Base-by-base conservation (phyloP, 2,797 vertebrate species). In the Hippocampus kuda region DNA sequence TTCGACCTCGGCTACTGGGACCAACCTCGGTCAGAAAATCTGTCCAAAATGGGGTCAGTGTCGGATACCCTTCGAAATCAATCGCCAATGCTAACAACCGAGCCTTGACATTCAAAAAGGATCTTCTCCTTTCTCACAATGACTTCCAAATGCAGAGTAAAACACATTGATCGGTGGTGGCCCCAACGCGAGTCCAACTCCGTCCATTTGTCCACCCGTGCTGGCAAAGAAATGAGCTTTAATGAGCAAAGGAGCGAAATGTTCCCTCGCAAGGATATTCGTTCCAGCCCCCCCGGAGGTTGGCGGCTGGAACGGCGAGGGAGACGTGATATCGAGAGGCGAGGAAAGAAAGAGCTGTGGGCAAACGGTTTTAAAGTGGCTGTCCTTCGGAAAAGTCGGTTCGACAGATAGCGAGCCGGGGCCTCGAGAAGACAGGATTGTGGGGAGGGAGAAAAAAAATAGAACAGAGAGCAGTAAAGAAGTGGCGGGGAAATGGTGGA, bases 311-410 rank as follows among this genome's bases (percentile, higher is more conserved):
- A 49, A 68, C 16, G 9, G 41, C 16, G 44, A 48, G 24, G 4
- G 57, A 60, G 51, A 42, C 61, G 24, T 15, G 42, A 61, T 61
- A 62, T 62, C n/a, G 46, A 67, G 59, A 61, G 27, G 26, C 60
- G 56, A 38, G 26, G 34, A 60, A 60, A 57, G 67, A 9, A 68
- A 60, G 26, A 53, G 30, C 66, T 56, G 66, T 27, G 27, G 22
- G 65, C 49, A 34, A 53, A 67, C 9, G 66, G 66, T 53, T 53
- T 38, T 56, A 67, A 67, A 67, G 53, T 56, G 66, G 30, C 30
- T 56, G 34, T 56, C 20, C 49, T 42, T 41, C 8, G 26, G 66
- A 67, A 34, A 67, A 20, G 22, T 38, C 22, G 67, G 48, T 18
- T 11, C 34, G 63, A 48, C 42, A 44, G 42, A 65, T 46, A 46